These are phyloP conservation scores for Philaethria dido DNA, from an alignment of 2,888 invertebrate species.

Conservation along the genomic window DNA sequence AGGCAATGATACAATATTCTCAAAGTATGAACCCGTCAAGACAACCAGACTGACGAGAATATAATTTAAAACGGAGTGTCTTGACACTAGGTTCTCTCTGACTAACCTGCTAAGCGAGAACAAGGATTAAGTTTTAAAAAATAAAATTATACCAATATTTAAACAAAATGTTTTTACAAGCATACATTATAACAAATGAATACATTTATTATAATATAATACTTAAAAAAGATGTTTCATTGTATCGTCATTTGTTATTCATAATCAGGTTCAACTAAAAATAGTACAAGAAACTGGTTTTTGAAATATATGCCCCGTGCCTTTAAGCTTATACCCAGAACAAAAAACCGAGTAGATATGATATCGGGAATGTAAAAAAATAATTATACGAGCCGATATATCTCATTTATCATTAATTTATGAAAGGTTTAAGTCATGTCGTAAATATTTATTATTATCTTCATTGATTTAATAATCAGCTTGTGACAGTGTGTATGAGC, in stretches of 20 bases:
- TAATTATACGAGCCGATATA: slow-evolving; percentile 3
- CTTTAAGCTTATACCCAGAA: slow-evolving; percentile 2
- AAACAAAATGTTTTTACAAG: neutral
- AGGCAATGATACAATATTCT: no score
- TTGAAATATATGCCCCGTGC: slow-evolving; percentile 17
- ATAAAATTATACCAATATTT: neutral
- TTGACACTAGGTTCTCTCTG: no score
- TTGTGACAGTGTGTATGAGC: no score
- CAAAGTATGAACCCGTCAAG: no score
- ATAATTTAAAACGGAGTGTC: no score
- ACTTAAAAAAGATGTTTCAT: slow-evolving; percentile 14
- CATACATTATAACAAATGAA: neutral
- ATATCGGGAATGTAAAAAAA: slow-evolving; percentile 1
- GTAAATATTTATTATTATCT: neutral
- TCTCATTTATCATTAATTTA: slow-evolving; percentile 21
- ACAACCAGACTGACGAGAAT: no score
- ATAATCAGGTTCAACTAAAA: slow-evolving; percentile 19
- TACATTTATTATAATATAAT: slow-evolving; percentile 10
- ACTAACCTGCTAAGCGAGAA: no score
- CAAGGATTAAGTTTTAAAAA: no score
- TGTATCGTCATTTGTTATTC: slow-evolving; percentile 16
- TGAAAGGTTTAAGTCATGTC: slow-evolving; percentile 8
- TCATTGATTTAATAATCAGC: neutral
- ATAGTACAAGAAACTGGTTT: slow-evolving; percentile 20
- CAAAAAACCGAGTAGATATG: slow-evolving; percentile 15